Evolutionary conservation across 2,797 vertebrate species (phyloP).

Genomic region (Alosa sapidissima): DNA sequence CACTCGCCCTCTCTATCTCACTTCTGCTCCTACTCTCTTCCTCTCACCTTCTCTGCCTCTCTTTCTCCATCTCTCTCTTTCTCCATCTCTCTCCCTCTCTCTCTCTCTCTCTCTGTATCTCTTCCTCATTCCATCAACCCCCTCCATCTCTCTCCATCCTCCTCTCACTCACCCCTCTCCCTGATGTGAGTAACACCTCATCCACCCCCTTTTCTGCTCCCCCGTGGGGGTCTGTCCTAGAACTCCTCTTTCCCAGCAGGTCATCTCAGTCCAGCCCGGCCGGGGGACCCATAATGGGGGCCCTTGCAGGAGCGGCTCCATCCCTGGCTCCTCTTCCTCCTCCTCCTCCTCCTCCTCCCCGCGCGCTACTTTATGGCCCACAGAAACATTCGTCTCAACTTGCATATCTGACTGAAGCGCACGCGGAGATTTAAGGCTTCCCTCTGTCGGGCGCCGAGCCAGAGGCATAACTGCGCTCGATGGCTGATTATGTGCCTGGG

Average conservation of each 20-base stretch:
- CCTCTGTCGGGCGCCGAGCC: conserved; percentile 50
- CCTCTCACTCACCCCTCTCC: background rate
- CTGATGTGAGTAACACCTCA: background rate
- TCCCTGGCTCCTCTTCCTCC: conserved; percentile 11
- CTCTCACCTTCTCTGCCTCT: background rate
- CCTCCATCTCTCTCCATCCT: background rate
- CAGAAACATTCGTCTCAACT: conserved; percentile 63
- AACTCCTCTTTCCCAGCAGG: conserved; percentile 55
- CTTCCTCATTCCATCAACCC: background rate
- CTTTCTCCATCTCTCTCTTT: background rate
- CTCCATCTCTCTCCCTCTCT: background rate
- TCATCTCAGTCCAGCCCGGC: conserved; percentile 56
- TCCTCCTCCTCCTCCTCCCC: background rate
- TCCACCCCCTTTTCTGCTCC: conserved; percentile 35
- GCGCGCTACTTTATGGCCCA: conserved; percentile 41
- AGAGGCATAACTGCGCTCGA: conserved; percentile 59
- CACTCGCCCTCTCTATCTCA: background rate
- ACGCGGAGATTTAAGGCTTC: conserved; percentile 55
- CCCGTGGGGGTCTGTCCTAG: conserved; percentile 47
- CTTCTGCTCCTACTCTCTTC: background rate
- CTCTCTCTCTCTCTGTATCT: background rate
- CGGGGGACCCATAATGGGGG: conserved; percentile 59
- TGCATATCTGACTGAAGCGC: conserved; percentile 58
- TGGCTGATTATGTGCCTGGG: conserved; percentile 56
- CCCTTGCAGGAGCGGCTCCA: conserved; percentile 38